These are phyloP conservation scores for Urophycis tenuis DNA, from an alignment of 2,797 vertebrate species.

Conservation along the genomic window DNA sequence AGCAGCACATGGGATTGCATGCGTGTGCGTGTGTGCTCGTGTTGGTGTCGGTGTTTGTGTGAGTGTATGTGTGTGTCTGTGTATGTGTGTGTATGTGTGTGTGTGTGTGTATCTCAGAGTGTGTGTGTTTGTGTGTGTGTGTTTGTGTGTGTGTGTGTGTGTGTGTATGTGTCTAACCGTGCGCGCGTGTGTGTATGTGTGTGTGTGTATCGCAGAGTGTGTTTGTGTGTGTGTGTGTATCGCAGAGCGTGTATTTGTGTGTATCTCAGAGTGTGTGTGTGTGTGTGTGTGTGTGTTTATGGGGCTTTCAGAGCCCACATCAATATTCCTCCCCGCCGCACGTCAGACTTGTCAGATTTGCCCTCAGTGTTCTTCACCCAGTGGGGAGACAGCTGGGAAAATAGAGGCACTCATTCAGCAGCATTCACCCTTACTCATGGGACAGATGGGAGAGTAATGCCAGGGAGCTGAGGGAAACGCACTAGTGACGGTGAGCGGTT, in stretches of 20 bases:
- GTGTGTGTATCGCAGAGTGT: too few species aligned
- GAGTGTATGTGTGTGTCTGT: neutral
- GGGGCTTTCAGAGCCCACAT: slow-evolving; percentile 27
- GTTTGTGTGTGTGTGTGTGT: neutral
- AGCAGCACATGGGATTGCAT: neutral
- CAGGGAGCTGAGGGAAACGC: neutral
- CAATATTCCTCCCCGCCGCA: slow-evolving; percentile 35
- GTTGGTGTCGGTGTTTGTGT: neutral
- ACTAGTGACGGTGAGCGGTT: neutral
- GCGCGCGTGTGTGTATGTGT: neutral
- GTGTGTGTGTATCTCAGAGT: neutral
- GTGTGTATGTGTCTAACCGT: neutral
- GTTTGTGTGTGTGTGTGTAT: too few species aligned
- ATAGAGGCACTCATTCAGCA: slow-evolving; percentile 17
- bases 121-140: neutral
- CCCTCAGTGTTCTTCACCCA: slow-evolving; percentile 24
- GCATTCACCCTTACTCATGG: slow-evolving; percentile 13
- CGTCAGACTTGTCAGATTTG: slow-evolving; percentile 43
- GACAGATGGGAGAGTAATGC: slow-evolving; percentile 8
- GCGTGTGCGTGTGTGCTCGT: neutral
- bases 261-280: neutral
- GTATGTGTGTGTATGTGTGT: neutral
- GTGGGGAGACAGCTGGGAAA: slow-evolving; percentile 38
- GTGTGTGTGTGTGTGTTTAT: neutral
- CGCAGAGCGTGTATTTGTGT: slow-evolving; percentile 1